phyloP scores from a whole-genome alignment of 2,113 vertebrate species.

The cattle (Bos taurus) region ARS-UCD2.0 NC_037340.1:61802501-61803000 shows the following conservation, averaged over 20 bases:
- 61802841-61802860: not conserved
- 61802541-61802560: not conserved
- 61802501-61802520: not conserved
- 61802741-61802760: not conserved
- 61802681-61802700: not conserved
- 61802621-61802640: not conserved
- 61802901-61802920: not conserved
- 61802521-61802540: not conserved
- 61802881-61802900: not conserved
- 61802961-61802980: not conserved
- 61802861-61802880: conserved; percentile 2
- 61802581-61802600: not conserved
- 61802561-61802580: not conserved
- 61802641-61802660: not conserved
- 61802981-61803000: not conserved
- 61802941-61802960: not conserved
- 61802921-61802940: not conserved
- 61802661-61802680: not conserved
- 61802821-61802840: not conserved
- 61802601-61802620: not conserved
- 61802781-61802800: not conserved
- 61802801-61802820: not conserved
- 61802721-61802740: not conserved
- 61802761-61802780: not conserved
- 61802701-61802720: not conserved